phyloP scores from a whole-genome alignment of 2,113 vertebrate genomes.

The Murina feae region DNA sequence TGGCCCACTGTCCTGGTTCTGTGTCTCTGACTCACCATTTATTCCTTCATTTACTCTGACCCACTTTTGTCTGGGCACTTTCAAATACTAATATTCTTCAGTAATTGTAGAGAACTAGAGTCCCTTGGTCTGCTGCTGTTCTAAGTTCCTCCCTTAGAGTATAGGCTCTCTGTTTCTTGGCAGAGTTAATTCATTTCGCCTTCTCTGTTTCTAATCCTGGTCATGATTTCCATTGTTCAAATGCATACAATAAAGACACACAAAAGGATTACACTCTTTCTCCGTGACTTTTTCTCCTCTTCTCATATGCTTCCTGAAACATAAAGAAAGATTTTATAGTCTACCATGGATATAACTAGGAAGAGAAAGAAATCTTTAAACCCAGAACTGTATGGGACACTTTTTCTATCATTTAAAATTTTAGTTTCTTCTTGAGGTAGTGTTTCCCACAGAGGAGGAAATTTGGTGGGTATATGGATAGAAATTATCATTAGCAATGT shows the following conservation, averaged over 20 bases:
- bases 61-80: background rate
- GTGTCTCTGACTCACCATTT: background rate
- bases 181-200: background rate
- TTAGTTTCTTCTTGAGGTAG: background rate
- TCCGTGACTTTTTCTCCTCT: background rate
- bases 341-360: background rate
- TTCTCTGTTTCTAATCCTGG: background rate
- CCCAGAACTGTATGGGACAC: background rate
- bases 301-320: background rate
- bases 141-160: background rate
- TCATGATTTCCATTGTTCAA: background rate
- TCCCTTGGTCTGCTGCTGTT: background rate
- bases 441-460: background rate
- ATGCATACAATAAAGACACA: background rate
- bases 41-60: background rate
- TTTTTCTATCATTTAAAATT: background rate
- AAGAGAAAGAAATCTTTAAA: slow-evolving; percentile 1
- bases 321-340: background rate
- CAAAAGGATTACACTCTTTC: background rate
- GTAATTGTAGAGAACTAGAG: background rate
- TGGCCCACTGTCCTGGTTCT: background rate
- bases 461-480: background rate
- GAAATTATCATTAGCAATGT: background rate
- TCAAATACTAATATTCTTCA: background rate
- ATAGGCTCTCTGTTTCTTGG: background rate